These are phyloP conservation scores for Poecilia picta DNA, from an alignment of 2,797 vertebrate species.

Conservation along the genomic window DNA sequence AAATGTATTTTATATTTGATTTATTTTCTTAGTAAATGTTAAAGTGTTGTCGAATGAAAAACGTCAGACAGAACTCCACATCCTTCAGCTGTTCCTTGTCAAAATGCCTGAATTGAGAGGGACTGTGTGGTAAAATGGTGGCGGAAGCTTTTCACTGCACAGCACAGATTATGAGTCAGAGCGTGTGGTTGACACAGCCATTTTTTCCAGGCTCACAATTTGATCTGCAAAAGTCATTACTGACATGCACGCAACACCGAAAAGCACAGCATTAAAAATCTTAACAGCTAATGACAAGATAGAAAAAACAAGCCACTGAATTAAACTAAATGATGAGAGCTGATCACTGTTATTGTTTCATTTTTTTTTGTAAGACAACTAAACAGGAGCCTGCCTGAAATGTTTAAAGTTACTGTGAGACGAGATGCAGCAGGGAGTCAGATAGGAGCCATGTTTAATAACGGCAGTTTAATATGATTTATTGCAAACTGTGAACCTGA, in stretches of 20 bases:
- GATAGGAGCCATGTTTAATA: not conserved
- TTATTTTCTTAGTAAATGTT: not conserved
- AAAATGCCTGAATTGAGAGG: constrained; percentile 50
- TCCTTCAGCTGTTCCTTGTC: constrained; percentile 36
- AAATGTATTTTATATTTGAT: not conserved
- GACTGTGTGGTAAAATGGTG: constrained; percentile 74
- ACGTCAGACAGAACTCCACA: constrained; percentile 15
- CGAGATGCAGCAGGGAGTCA: not conserved
- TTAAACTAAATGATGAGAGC: not conserved
- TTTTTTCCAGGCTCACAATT: constrained; percentile 59
- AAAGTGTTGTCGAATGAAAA: constrained; percentile 4
- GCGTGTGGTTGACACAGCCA: constrained; percentile 67
- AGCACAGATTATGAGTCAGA: constrained; percentile 76
- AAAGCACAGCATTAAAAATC: constrained; percentile 25
- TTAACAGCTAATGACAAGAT: constrained; percentile 35
- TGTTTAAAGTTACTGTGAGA: constrained; percentile 29
- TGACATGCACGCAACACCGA: constrained; percentile 25
- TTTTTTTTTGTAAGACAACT: constrained; percentile 1
- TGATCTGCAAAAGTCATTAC: constrained; percentile 60
- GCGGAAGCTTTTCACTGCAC: constrained; percentile 67
- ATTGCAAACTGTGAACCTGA: not conserved
- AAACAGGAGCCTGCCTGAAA: constrained; percentile 7
- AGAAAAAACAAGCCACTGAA: constrained; percentile 22
- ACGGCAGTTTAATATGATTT: not conserved
- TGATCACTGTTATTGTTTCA: not conserved